phyloP scores from a whole-genome alignment of 2,113 vertebrate species.

The Oenanthe oenanthe region DNA sequence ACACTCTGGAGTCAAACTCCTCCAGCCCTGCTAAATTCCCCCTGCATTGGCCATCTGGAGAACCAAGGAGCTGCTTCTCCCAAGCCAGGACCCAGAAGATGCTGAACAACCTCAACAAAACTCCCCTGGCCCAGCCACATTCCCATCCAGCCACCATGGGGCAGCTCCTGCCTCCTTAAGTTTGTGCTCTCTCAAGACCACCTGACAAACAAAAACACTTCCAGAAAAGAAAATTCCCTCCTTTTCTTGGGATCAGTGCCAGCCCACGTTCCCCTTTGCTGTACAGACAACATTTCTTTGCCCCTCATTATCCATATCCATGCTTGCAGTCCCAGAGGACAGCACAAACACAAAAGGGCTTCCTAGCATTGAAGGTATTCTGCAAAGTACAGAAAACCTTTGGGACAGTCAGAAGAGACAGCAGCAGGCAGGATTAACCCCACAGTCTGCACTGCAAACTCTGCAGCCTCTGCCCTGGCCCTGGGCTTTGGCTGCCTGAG shows the following conservation, averaged over 20 bases:
- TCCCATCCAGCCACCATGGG: neutral
- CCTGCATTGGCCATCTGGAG: accelerated
- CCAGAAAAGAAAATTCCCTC: neutral
- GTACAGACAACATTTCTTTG: neutral
- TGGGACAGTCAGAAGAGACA: neutral
- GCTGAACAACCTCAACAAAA: neutral
- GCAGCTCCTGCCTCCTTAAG: neutral
- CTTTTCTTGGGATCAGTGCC: neutral
- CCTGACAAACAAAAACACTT: neutral
- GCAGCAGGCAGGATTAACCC: neutral
- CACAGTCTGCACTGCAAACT: neutral
- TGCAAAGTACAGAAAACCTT: neutral
- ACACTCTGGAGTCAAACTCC: neutral
- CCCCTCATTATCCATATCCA: neutral
- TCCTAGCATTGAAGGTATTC: neutral
- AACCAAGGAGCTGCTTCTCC: neutral
- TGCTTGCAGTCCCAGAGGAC: neutral
- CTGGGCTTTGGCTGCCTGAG: neutral
- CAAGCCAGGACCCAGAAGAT: neutral
- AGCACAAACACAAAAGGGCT: neutral
- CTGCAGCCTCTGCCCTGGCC: neutral
- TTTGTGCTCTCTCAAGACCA: neutral
- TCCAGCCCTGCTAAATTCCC: neutral
- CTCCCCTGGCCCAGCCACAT: accelerated
- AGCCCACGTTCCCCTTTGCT: accelerated